Base-by-base conservation (phyloP, 2,113 vertebrate genomes). In the Heterotilapia buettikoferi region DNA sequence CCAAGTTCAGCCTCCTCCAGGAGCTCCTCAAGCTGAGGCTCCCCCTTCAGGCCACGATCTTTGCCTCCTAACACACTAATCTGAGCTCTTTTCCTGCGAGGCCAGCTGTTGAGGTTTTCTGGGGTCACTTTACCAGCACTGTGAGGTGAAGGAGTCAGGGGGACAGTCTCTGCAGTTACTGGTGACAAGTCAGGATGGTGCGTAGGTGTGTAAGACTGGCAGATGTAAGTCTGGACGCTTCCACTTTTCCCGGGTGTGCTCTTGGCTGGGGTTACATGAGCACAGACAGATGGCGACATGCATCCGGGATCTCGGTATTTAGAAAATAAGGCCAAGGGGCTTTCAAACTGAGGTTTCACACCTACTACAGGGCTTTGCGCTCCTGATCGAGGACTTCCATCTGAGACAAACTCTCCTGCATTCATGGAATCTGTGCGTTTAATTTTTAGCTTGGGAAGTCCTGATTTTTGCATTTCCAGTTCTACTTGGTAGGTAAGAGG, bases 201-300 rank as follows among this genome's bases (percentile, higher is more conserved):
- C 2, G 98, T 98, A 2, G 98, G 98, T 3, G 99, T 99, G 80
- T 98, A 98, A 0, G 98, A 97, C 90, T 98, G 98, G 91, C 98
- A 99, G 90, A 99, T 99, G 82, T 97, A 98, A 1, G 97, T 99
- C 66, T 99, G 99, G 12, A 98, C 94, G 1, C 95, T 88, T 2
- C 93, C 93, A 2, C 90, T 94, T 84, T 98, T 98, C 12, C 97
- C 95, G 1, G 98, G 98, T 0, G 98, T 98, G 81, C 92, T 94
- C 83, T 96, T 97, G 10, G 93, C 96, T 12, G 96, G 96, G 2
- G 96, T 97, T 80, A 88, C 93, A 9, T 97, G 97, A 19, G 93
- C 92, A 86, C 97, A 98, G 38, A 96, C 1, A 1, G 96, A 94
- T 0, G 98, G 97, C 0, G 98, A 98, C 14, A 94, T 84, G 52